Base-by-base conservation (phyloP, 92 coral and sea anemone genomes). In the Nematostella vectensis region DNA sequence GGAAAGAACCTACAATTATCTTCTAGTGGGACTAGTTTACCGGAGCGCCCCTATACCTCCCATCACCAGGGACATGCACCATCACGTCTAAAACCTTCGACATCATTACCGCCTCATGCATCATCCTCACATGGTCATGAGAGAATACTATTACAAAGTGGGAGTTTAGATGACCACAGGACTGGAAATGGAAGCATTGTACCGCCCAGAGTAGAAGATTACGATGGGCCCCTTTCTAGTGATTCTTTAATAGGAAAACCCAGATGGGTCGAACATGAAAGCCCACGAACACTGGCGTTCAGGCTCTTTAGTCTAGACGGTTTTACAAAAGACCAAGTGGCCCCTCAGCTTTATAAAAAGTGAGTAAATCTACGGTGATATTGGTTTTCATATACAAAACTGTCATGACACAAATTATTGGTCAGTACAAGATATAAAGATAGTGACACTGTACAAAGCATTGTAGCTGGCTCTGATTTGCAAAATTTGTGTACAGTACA, bases 271-370 rank as follows among this genome's bases (percentile, higher is more conserved):
- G 70, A 31, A 11, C 50, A 54, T 3, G 91, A 74, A 25, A 55
- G 51, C 37, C 77, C 98, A 16, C 50, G 75, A 26, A 68, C 78
- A 18, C 44, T 74, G 56, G 96, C 98, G 22, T 51, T 76, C 43
- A 76, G 76, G 40, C 56, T 91, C 49, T 91, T 61, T 64, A 51
- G 67, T 53, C 54, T 83, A 30, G 87, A 91, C 42, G 98, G 96
- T 16, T 91, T 68, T 55, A 63, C 59, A 16, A 66, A 80, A 27
- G 95, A 87, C 47, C 96, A 91, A 43, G 94, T 91, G 31, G 82
- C 98, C 25, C 79, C 77, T 6, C 86, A 78, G 60, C 81, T 91
- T 27, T 68, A 76, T 62, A 91, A 91, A 79, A 91, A 91, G 98
- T 91, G 62, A 87, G 98, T 66, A 28, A 2, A n/a, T n/a, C n/a